Evolutionary conservation across 2,113 vertebrate species (phyloP).

Genomic region (Rhizomys pruinosus): DNA sequence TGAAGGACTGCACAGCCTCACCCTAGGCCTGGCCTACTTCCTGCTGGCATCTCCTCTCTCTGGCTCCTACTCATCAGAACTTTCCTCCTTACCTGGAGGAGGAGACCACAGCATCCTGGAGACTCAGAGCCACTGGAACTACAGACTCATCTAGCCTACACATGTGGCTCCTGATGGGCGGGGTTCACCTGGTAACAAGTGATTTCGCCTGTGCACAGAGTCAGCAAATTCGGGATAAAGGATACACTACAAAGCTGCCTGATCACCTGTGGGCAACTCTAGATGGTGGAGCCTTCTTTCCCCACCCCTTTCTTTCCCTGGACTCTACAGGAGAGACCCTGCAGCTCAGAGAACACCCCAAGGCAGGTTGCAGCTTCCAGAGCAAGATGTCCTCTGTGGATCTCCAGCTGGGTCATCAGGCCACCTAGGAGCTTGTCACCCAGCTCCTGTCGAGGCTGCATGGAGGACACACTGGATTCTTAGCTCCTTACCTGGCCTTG

Average conservation of each 20-base stretch:
- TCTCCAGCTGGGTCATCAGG: rapidly evolving
- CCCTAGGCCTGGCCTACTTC: background rate
- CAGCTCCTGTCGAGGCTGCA: background rate
- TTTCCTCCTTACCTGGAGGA: too few relatives aligned
- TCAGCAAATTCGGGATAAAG: too few relatives aligned
- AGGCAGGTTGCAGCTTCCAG: background rate
- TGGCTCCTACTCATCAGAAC: background rate
- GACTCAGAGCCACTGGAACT: background rate
- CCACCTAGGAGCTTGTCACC: rapidly evolving
- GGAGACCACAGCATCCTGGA: rapidly evolving
- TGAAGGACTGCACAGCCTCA: background rate
- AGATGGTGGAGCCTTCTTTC: background rate
- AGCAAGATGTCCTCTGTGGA: background rate
- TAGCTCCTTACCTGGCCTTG: background rate
- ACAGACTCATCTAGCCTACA: too few relatives aligned
- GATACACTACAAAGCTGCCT: rapidly evolving
- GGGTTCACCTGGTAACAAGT: background rate
- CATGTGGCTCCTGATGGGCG: rapidly evolving
- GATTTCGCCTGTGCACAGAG: rapidly evolving
- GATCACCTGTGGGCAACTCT: background rate
- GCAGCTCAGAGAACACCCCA: background rate
- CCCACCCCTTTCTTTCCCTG: background rate
- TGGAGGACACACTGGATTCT: too few relatives aligned
- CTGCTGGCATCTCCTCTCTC: rapidly evolving
- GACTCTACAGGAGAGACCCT: background rate